Conservation (phyloP, 2,797 vertebrate species). For the Enoplosus armatus region DNA sequence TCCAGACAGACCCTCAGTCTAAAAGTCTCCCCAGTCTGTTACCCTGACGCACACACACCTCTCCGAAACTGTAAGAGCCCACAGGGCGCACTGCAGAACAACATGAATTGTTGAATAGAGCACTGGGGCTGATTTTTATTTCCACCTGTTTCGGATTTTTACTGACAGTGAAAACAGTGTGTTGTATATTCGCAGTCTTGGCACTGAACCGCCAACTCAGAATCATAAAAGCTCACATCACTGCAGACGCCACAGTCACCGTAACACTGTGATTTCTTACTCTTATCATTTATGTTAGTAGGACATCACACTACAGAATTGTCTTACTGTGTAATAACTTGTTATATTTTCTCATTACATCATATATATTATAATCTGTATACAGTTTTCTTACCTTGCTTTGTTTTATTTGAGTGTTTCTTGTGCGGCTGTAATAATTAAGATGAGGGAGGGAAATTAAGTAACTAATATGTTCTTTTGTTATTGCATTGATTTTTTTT, state of each 20-base stretch:
- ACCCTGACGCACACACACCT: neutral
- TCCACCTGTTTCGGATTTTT: neutral
- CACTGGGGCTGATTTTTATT: neutral
- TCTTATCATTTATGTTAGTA: no score
- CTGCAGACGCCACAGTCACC: neutral
- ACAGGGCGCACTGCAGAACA: neutral
- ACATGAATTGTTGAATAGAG: neutral
- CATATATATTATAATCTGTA: neutral
- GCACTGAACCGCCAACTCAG: neutral
- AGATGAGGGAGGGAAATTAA: no score
- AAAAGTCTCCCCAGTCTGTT: neutral
- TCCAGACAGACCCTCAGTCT: neutral
- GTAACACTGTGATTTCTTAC: neutral
- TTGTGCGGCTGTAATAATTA: neutral
- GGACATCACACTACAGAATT: neutral
- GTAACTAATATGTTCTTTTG: neutral
- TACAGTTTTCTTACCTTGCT: neutral
- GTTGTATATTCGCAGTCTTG: neutral
- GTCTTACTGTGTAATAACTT: neutral
- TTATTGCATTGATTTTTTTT: slow-evolving; percentile 11
- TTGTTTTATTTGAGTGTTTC: neutral
- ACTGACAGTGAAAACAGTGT: neutral
- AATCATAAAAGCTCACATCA: neutral
- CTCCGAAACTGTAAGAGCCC: neutral
- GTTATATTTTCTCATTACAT: neutral